Percentiles rank a stretch among this genome's conserved stretches.
phyloP scores from a whole-genome alignment of 2,888 invertebrate genomes.

The Megaustenia siamemsis region DNA sequence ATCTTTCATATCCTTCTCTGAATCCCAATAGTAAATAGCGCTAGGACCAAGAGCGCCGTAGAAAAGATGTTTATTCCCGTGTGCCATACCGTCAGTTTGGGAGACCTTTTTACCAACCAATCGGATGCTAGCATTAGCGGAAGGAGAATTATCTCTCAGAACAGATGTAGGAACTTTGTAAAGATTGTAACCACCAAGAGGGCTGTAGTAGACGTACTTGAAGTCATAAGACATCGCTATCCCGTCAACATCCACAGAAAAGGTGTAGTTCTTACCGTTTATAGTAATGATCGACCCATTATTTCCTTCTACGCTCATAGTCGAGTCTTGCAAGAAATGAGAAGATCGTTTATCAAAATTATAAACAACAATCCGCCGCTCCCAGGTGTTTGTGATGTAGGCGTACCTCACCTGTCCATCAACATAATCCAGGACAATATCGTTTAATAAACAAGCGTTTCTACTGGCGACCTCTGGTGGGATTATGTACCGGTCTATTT shows the following conservation, averaged over 20 bases:
- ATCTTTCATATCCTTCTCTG: constrained; percentile 57
- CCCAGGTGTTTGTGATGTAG: constrained; percentile 67
- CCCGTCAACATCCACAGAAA: constrained; percentile 64
- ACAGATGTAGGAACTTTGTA: constrained; percentile 64
- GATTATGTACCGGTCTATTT: constrained; percentile 63
- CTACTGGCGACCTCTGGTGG: constrained; percentile 62
- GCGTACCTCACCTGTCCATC: constrained; percentile 65
- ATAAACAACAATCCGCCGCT: constrained; percentile 66
- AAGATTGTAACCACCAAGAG: constrained; percentile 63
- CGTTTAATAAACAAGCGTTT: constrained; percentile 66
- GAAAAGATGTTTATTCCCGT: constrained; percentile 65
- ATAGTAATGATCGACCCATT: constrained; percentile 57
- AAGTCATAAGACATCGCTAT: constrained; percentile 71
- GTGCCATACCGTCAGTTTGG: constrained; percentile 65
- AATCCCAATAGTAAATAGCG: constrained; percentile 66
- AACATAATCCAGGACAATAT: constrained; percentile 70
- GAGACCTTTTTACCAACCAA: constrained; percentile 65
- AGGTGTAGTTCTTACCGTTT: constrained; percentile 51
- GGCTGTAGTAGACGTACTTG: constrained; percentile 67
- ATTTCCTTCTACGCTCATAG: constrained; percentile 61
- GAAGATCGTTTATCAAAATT: constrained; percentile 61
- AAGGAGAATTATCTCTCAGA: constrained; percentile 56
- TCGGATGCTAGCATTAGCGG: constrained; percentile 50
- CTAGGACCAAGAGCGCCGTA: constrained; percentile 63
- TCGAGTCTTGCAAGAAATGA: constrained; percentile 62